Evolutionary conservation across 2,113 vertebrate species (phyloP).

Genomic region (Tamias sibiricus): DNA sequence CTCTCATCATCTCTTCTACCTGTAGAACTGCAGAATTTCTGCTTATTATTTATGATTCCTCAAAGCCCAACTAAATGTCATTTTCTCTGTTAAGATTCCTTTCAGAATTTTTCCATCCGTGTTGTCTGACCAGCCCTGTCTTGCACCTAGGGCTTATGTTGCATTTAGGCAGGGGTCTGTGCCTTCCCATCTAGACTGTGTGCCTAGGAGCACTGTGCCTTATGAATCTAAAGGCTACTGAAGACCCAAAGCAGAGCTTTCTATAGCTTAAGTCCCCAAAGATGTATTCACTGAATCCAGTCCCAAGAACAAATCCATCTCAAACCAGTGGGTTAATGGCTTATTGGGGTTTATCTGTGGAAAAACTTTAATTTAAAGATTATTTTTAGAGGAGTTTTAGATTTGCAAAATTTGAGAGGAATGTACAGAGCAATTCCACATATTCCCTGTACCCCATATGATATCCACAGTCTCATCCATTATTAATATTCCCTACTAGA

Average conservation of each 20-base stretch:
- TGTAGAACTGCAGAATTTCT: conserved; percentile 46
- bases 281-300: conserved; percentile 1
- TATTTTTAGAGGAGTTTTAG: neutral
- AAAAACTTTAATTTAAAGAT: neutral
- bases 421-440: neutral
- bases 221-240: neutral
- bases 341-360: neutral
- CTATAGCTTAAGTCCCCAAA: neutral
- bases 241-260: neutral
- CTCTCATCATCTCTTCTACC: neutral
- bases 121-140: neutral
- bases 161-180: neutral
- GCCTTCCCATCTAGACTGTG: neutral
- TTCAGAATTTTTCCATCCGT: neutral
- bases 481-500: neutral
- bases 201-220: neutral
- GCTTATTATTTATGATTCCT: neutral
- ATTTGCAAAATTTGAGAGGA: neutral
- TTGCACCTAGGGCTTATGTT: neutral
- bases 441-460: neutral
- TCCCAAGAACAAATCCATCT: neutral
- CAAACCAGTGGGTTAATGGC: neutral
- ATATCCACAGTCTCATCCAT: neutral
- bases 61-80: neutral
- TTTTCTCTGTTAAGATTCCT: neutral